Percentiles rank a stretch among this genome's conserved stretches.
Conservation (phyloP, 2,797 vertebrate species). For the Lagodon rhomboides region DNA sequence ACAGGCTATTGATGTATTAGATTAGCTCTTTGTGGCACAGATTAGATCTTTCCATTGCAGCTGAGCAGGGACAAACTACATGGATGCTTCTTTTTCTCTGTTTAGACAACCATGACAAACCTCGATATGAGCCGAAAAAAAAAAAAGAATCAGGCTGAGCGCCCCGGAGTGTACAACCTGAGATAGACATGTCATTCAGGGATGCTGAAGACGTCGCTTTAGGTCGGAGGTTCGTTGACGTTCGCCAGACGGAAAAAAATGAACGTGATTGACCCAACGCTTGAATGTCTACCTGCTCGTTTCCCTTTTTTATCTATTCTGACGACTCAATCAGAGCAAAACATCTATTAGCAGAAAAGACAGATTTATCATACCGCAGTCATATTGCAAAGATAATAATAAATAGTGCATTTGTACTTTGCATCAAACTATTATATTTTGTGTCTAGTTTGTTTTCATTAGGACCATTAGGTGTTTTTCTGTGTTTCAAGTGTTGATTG, state of each 20-base stretch:
- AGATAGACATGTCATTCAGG: not conserved
- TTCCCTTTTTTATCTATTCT: not conserved
- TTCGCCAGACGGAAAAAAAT: not conserved
- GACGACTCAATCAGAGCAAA: not conserved
- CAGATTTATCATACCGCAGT: not conserved
- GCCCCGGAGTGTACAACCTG: constrained; percentile 9
- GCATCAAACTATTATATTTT: not conserved
- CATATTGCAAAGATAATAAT: not conserved
- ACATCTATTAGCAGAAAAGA: not conserved
- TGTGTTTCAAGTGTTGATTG: not conserved
- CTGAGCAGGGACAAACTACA: constrained; percentile 45
- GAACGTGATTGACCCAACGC: not conserved
- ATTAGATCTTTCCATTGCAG: constrained; percentile 51
- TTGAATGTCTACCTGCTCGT: not conserved
- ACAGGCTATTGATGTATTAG: constrained; percentile 55
- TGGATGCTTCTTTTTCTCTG: constrained; percentile 40
- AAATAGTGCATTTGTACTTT: not conserved
- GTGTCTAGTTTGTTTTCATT: too few species aligned
- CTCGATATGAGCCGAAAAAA: constrained; percentile 10
- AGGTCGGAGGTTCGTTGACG: not conserved
- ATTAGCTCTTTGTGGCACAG: constrained; percentile 65
- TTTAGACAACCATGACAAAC: constrained; percentile 55
- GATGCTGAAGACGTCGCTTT: not conserved
- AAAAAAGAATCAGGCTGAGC: constrained; percentile 7
- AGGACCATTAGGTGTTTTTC: too few species aligned